phyloP scores from a whole-genome alignment of 2,888 invertebrate genomes.

The Leptura quadrifasciata region DNA sequence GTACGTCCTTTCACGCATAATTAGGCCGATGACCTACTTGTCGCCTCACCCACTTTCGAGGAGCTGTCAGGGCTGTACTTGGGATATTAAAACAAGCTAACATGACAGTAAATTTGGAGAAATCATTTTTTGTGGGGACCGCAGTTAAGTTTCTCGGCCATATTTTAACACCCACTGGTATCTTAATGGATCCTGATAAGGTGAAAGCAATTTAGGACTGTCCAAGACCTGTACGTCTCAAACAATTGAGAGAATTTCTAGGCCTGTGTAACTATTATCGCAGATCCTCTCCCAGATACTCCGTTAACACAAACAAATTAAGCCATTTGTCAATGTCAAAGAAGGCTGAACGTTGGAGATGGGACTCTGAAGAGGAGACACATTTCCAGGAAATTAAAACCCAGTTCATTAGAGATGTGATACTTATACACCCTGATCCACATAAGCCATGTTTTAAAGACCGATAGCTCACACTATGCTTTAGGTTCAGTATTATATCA shows the following conservation, averaged over 20 bases:
- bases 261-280: not conserved
- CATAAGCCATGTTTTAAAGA: too few relatives aligned
- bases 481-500: too few relatives aligned
- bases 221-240: not conserved
- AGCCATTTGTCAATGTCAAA: not conserved
- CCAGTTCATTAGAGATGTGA: too few relatives aligned
- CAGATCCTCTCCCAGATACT: not conserved
- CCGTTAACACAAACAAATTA: not conserved
- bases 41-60: slow-evolving; percentile 13
- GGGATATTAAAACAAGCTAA: not conserved
- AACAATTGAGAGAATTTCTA: not conserved
- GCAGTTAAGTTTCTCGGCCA: not conserved
- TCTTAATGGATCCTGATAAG: not conserved
- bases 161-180: not conserved
- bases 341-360: not conserved
- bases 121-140: not conserved
- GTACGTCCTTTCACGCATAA: not conserved
- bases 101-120: not conserved
- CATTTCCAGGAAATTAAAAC: not conserved
- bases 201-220: not conserved
- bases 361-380: not conserved
- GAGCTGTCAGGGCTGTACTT: slow-evolving; percentile 14
- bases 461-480: too few relatives aligned
- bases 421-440: too few relatives aligned
- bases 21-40: not conserved